A percentile compares a stretch with the other conserved stretches of the same genome.
phyloP scores from a whole-genome alignment of 2,888 invertebrate genomes.

The Polia nebulosa region DNA sequence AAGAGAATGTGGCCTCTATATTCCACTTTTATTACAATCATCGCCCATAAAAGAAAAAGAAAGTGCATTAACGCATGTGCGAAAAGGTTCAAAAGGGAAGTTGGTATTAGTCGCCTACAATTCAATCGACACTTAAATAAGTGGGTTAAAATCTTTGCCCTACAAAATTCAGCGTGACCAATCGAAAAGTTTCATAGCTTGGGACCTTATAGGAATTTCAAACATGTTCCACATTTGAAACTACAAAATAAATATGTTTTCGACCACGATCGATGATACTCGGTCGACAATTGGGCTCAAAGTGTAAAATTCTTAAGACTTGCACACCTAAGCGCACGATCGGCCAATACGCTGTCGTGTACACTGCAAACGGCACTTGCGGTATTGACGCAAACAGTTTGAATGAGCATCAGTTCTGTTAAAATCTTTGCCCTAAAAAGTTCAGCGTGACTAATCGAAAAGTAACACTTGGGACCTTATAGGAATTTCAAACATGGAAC shows the following conservation, averaged over 20 bases:
- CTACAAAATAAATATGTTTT: conserved; percentile 37
- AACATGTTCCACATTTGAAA: conserved; percentile 37
- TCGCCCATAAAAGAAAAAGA: conserved; percentile 49
- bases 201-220: conserved; percentile 34
- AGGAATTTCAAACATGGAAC: too few species aligned
- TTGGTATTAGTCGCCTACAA: conserved; percentile 36
- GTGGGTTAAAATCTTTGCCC: conserved; percentile 59
- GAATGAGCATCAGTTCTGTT: conserved; percentile 24
- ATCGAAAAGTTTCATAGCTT: conserved; percentile 43
- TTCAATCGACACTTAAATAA: conserved; percentile 38
- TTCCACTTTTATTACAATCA: conserved; percentile 41
- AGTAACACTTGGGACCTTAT: too few species aligned
- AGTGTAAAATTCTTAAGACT: conserved; percentile 23
- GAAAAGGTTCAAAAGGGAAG: conserved; percentile 56
- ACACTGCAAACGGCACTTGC: conserved; percentile 41
- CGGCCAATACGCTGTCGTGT: conserved; percentile 22
- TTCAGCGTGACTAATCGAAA: too few species aligned
- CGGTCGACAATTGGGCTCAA: conserved; percentile 27
- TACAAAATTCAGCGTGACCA: conserved; percentile 49
- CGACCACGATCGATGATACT: conserved; percentile 5
- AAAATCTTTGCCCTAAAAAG: too few species aligned
- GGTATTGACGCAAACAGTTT: conserved; percentile 46
- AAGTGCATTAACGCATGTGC: conserved; percentile 53
- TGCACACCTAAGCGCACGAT: conserved; percentile 12
- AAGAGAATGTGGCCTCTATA: conserved; percentile 29